A percentile compares a stretch with the other conserved stretches of the same genome.
Conservation (phyloP, 2,888 invertebrate genomes). For the Dugesia japonica region DNA sequence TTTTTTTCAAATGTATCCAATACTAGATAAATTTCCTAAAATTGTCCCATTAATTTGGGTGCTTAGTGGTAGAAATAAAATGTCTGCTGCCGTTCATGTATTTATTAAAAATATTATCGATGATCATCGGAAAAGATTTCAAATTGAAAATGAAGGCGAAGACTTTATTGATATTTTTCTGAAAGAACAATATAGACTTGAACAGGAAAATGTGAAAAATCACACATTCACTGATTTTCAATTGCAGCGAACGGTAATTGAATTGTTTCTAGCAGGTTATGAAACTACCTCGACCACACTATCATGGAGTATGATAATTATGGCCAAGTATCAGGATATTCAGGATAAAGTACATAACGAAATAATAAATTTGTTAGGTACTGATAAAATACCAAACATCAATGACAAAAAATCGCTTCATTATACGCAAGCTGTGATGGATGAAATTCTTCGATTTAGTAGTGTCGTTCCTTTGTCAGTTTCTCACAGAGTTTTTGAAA, state of each 20-base stretch:
- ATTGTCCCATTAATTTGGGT: neutral
- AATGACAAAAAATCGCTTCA: conserved; percentile 34
- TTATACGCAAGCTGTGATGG: conserved; percentile 36
- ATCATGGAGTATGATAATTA: conserved; percentile 34
- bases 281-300: conserved; percentile 36
- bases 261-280: conserved; percentile 36
- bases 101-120: conserved; percentile 25
- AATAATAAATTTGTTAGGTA: conserved; percentile 33
- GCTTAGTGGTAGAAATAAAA: neutral
- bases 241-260: conserved; percentile 34
- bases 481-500: conserved; percentile 21
- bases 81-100: neutral
- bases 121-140: conserved; percentile 35
- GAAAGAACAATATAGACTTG: conserved; percentile 30
- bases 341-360: conserved; percentile 33
- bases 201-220: neutral
- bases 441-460: conserved; percentile 42
- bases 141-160: conserved; percentile 34
- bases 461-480: conserved; percentile 40
- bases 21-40: neutral
- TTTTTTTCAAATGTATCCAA: conserved; percentile 3
- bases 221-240: conserved; percentile 33
- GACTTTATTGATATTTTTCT: conserved; percentile 36
- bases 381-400: conserved; percentile 27
- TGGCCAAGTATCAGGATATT: conserved; percentile 33